phyloP scores from a whole-genome alignment of 1,140 invertebrate genomes.

The Meteorus sp. region DNA sequence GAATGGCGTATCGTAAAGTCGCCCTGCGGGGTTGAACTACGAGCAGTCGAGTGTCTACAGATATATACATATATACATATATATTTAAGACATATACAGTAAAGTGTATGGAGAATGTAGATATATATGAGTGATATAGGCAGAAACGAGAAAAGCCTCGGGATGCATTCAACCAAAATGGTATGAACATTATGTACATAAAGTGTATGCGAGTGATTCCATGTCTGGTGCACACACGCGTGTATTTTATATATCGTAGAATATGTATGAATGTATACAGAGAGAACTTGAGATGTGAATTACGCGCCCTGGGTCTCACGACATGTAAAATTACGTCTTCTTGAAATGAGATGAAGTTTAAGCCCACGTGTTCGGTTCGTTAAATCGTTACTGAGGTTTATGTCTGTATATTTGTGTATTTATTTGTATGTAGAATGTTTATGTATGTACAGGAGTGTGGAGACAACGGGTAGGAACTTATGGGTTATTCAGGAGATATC shows the following conservation, averaged over 20 bases:
- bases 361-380: background rate
- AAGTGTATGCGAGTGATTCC: constrained; percentile 1
- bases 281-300: constrained; percentile 9
- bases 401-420: background rate
- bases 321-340: constrained; percentile 18
- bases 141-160: constrained; percentile 1
- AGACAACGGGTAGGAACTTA: constrained; percentile 40
- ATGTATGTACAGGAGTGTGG: background rate
- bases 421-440: background rate
- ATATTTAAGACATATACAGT: background rate
- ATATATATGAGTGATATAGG: constrained; percentile 7
- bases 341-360: constrained; percentile 1
- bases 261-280: background rate
- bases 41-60: background rate
- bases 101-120: no score
- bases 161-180: constrained; percentile 8
- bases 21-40: background rate
- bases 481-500: constrained; percentile 45
- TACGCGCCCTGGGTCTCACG: constrained; percentile 5
- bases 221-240: no score
- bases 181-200: background rate
- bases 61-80: background rate
- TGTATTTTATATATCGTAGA: no score
- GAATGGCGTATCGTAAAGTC: constrained; percentile 16
- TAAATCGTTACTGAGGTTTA: background rate